Evolutionary conservation across 2,797 vertebrate species (phyloP).

Genomic region (Geotrypetes seraphini): DNA sequence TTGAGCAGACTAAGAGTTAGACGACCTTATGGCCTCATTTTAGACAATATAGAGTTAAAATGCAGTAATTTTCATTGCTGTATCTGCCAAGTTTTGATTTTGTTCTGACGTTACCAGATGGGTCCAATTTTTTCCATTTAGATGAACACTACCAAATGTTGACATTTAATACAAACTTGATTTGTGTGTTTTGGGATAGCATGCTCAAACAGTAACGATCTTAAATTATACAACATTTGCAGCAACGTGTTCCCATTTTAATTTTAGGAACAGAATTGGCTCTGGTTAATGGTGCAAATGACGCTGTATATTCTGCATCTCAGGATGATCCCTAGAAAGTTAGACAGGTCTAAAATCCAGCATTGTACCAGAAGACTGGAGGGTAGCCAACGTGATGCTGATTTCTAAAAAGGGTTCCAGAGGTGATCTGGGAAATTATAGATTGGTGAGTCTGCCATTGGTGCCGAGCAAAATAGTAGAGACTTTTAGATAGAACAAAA

Average conservation of each 20-base stretch:
- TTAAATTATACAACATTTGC: slow-evolving; percentile 14
- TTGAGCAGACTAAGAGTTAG: too few species aligned
- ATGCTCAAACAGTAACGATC: slow-evolving; percentile 15
- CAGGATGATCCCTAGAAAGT: slow-evolving; percentile 67
- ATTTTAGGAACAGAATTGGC: slow-evolving; percentile 60
- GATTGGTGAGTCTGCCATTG: too few species aligned
- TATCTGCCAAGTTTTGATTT: slow-evolving; percentile 9
- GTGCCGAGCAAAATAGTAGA: too few species aligned
- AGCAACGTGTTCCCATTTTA: slow-evolving; percentile 19
- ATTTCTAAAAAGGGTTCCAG: too few species aligned
- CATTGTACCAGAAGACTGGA: too few species aligned
- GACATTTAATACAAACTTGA: slow-evolving; percentile 21
- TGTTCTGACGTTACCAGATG: slow-evolving; percentile 22
- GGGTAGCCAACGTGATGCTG: too few species aligned
- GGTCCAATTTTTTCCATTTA: slow-evolving; percentile 26
- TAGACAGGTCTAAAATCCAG: slow-evolving; percentile 62
- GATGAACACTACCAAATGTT: slow-evolving; percentile 29
- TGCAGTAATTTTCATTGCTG: slow-evolving; percentile 19
- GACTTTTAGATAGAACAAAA: too few species aligned
- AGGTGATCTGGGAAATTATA: too few species aligned
- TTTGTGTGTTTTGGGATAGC: slow-evolving; percentile 22
- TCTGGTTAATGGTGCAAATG: slow-evolving; percentile 56
- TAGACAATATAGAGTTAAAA: slow-evolving; percentile 5
- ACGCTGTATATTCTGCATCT: slow-evolving; percentile 62
- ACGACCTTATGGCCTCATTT: slow-evolving; percentile 12